A percentile compares a stretch with the other conserved stretches of the same genome.
Conservation (phyloP, 2,113 vertebrate species). For the Dicaeum eximium region DNA sequence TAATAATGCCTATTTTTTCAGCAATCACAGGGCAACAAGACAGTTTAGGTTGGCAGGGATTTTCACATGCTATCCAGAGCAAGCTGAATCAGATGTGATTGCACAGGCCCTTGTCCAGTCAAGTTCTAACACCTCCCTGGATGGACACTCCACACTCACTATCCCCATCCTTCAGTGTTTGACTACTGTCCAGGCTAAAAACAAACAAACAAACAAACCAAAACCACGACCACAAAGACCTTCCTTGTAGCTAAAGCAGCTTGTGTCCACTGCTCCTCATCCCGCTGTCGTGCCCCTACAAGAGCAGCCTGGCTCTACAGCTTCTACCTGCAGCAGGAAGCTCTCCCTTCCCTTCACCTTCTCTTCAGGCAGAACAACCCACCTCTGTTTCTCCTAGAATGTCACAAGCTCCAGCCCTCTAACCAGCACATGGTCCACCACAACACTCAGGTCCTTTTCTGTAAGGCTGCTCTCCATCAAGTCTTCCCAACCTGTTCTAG, state of each 20-base stretch:
- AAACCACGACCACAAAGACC: neutral
- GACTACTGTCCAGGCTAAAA: neutral
- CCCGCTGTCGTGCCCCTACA: neutral
- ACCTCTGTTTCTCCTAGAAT: neutral
- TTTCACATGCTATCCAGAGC: neutral
- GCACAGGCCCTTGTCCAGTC: neutral
- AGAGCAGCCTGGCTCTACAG: neutral
- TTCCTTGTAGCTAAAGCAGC: neutral
- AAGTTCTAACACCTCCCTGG: neutral
- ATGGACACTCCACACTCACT: neutral
- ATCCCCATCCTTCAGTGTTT: neutral
- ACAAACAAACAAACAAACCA: neutral
- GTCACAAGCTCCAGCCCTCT: fast-evolving
- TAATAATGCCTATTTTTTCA: neutral
- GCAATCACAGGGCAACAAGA: neutral
- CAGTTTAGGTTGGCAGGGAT: neutral
- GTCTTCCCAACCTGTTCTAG: neutral
- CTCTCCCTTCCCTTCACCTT: neutral
- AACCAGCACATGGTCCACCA: neutral
- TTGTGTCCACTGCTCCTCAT: neutral
- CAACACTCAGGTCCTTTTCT: neutral
- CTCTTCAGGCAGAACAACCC: neutral
- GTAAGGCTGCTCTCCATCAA: neutral
- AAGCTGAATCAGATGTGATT: neutral
- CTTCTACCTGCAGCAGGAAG: neutral